Evolutionary conservation across 53 echinoderm and acorn worm genomes (phyloP).

Genomic region (Patiria pectinifera): DNA sequence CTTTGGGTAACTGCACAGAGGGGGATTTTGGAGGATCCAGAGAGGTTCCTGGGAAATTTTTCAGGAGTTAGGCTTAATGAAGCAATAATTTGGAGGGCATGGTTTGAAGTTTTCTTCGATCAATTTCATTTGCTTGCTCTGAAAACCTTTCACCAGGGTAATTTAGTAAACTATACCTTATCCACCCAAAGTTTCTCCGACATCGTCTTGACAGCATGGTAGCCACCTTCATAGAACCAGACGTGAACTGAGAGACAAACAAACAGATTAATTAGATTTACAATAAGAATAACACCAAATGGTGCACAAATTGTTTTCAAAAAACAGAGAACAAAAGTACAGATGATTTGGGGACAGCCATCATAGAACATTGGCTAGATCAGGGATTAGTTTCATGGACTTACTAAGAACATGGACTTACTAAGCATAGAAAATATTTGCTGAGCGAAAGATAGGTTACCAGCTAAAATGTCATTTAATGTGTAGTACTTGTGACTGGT

Average conservation of each 20-base stretch:
- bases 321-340: too few relatives aligned
- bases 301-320: background rate
- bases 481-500: background rate
- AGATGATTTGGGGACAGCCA: too few relatives aligned
- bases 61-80: background rate
- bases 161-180: slow-evolving; percentile 61
- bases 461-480: background rate
- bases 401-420: too few relatives aligned
- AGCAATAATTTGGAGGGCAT: background rate
- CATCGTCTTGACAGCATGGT: slow-evolving; percentile 87
- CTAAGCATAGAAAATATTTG: too few relatives aligned
- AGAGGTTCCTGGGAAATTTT: too few relatives aligned
- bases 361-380: too few relatives aligned
- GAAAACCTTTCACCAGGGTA: background rate
- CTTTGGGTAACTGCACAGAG: too few relatives aligned
- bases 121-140: background rate
- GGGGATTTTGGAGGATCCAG: too few relatives aligned
- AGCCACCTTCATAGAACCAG: slow-evolving; percentile 90
- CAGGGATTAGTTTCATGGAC: too few relatives aligned
- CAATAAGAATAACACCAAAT: background rate
- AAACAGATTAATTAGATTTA: background rate
- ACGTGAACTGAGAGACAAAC: slow-evolving; percentile 83
- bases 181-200: slow-evolving; percentile 89
- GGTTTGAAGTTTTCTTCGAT: background rate
- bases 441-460: too few relatives aligned